phyloP scores from a whole-genome alignment of 2,888 invertebrate genomes.

The Drosophila acutilabella region DNA sequence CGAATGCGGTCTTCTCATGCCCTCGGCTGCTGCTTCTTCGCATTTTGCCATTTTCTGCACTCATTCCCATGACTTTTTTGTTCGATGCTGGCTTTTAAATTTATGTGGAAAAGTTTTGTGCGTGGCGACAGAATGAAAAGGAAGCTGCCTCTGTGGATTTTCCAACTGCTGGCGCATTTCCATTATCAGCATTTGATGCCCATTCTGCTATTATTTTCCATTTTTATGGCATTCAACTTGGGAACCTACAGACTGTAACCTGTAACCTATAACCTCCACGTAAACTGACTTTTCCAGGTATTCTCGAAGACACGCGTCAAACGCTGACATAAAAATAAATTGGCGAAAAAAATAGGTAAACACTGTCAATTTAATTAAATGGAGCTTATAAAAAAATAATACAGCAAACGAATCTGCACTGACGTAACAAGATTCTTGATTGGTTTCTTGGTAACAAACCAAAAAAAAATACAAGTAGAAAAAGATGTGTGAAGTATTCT shows the following conservation, averaged over 20 bases:
- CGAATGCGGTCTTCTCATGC: conserved; percentile 32
- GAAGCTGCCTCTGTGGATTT: conserved; percentile 15
- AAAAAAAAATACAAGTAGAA: conserved; percentile 24
- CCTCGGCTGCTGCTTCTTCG: too few species aligned
- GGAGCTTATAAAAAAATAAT: conserved; percentile 59
- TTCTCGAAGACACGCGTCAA: conserved; percentile 15
- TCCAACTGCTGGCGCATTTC: conserved; percentile 42
- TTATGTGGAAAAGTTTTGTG: conserved; percentile 77
- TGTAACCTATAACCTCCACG: not conserved
- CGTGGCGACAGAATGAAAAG: conserved; percentile 37
- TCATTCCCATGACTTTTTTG: conserved; percentile 39
- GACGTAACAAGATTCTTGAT: conserved; percentile 50
- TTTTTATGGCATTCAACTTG: conserved; percentile 73
- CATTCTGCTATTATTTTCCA: conserved; percentile 66
- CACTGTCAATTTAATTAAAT: conserved; percentile 78
- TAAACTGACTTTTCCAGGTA: conserved; percentile 20
- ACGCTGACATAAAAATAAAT: conserved; percentile 42
- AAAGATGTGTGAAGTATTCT: conserved; percentile 11
- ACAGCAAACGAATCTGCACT: conserved; percentile 2
- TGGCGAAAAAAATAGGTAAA: conserved; percentile 49
- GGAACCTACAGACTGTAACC: conserved; percentile 11
- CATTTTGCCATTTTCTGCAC: not conserved
- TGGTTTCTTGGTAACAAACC: conserved; percentile 61
- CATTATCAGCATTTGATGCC: conserved; percentile 71
- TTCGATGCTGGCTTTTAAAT: conserved; percentile 58